phyloP scores from a whole-genome alignment of 2,888 invertebrate species.

The Ectropis crepuscularia region DNA sequence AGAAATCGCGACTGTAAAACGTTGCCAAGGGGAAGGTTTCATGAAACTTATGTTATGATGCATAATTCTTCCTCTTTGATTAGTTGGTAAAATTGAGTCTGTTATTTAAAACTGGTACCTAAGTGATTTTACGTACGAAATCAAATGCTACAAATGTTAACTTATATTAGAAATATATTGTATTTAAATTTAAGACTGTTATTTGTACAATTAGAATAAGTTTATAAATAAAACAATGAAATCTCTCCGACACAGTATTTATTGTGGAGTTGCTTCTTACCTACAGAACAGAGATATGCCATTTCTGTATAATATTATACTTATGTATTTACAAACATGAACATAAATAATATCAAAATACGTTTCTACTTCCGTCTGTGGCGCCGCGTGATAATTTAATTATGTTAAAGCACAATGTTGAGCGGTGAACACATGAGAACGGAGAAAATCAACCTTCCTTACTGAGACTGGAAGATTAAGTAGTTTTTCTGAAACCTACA shows the following conservation, averaged over 20 bases:
- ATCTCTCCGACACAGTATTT: slow-evolving; percentile 72
- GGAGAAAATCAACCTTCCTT: background rate
- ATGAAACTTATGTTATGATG: too few relatives aligned
- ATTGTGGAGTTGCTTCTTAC: slow-evolving; percentile 71
- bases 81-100: too few relatives aligned
- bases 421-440: slow-evolving; percentile 33
- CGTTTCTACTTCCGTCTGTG: slow-evolving; percentile 55
- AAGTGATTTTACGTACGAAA: too few relatives aligned
- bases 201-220: slow-evolving; percentile 9
- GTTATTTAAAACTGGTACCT: too few relatives aligned
- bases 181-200: slow-evolving; percentile 20
- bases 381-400: slow-evolving; percentile 33
- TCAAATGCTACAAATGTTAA: too few relatives aligned
- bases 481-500: too few relatives aligned
- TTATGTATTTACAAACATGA: slow-evolving; percentile 74
- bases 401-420: slow-evolving; percentile 6
- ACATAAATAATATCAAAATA: slow-evolving; percentile 84
- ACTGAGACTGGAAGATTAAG: too few relatives aligned
- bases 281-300: slow-evolving; percentile 82
- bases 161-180: too few relatives aligned
- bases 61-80: too few relatives aligned
- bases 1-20: too few relatives aligned
- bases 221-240: slow-evolving; percentile 59
- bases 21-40: too few relatives aligned
- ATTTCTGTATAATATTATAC: slow-evolving; percentile 72